Base-by-base conservation (phyloP, 2,113 vertebrate genomes). In the Neodontobutis hainanensis region DNA sequence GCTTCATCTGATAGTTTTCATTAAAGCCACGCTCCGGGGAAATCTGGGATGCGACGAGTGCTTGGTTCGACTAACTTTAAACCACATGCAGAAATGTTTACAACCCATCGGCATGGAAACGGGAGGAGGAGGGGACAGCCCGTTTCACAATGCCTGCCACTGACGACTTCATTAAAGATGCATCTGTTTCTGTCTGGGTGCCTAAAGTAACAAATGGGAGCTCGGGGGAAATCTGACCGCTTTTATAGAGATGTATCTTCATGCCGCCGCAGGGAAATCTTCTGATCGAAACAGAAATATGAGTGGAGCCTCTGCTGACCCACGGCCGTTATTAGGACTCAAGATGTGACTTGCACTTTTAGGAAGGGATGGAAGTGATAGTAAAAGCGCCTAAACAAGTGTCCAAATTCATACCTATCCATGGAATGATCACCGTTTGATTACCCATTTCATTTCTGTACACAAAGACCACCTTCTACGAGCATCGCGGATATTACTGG, bases 21-120 rank as follows among this genome's bases (percentile, higher is more conserved):
- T 84, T 58, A 70, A 45, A 48, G 57, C 8, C 38, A 61, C 68
- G 77, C 81, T 72, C 70, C 0, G 3, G 84, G 81, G 86, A 84
- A 86, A 88, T 86, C 58, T 70, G 4, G 9, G 66, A 11, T 14
- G 14, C 53, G 38, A 2, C 19, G 19, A 27, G 19, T 73, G 74
- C 72, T 44, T 4, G 5, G n/a, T 47, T 66, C 7, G 8, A 38
- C 46, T 32, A 68, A 78, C 60, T 56, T 73, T 62, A 42, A 65
- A 57, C 38, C 50, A 47, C 2, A 44, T 56, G 76, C 48, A 58
- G 65, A 64, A 40, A 52, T 65, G 70, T 66, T 67, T 70, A 48
- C 66, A 58, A 48, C 40, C 53, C 42, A 7, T 59, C 6, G 2
- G 51, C 19, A 45, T 46, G n/a, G 10, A 14, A 9, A 27, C 8